Percentiles rank a stretch among this genome's conserved stretches.
These are phyloP conservation scores for Myotis planiceps DNA, from an alignment of 2,797 vertebrate genomes.

Conservation along the genomic window DNA sequence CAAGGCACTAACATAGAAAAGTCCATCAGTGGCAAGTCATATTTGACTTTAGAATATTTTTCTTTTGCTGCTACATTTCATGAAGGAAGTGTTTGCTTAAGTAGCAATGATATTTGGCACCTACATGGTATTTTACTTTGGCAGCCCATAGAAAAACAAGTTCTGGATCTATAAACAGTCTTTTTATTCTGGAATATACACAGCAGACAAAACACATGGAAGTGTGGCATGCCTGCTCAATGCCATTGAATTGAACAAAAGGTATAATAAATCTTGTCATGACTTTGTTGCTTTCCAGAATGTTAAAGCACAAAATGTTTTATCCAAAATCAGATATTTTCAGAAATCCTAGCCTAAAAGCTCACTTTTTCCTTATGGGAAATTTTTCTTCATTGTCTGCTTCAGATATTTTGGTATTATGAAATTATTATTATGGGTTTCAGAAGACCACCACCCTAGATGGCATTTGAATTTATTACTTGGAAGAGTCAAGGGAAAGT, in stretches of 20 bases:
- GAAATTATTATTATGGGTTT: slow-evolving; percentile 49
- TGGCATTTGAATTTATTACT: neutral
- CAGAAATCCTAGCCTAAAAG: slow-evolving; percentile 57
- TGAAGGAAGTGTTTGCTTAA: neutral
- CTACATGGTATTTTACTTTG: neutral
- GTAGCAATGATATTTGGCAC: neutral
- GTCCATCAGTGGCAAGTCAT: neutral
- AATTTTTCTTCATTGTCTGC: slow-evolving; percentile 54
- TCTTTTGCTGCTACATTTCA: neutral
- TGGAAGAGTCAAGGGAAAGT: neutral
- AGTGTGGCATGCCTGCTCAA: neutral
- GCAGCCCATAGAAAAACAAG: neutral
- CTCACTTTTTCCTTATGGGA: neutral
- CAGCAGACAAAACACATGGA: neutral
- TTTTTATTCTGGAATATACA: neutral
- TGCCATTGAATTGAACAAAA: neutral
- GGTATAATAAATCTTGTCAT: neutral
- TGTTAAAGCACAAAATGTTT: slow-evolving; percentile 13
- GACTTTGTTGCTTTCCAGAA: slow-evolving; percentile 36
- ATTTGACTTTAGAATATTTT: slow-evolving; percentile 22
- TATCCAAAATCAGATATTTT: slow-evolving; percentile 61
- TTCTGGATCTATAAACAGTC: neutral
- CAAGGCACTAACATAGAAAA: neutral
- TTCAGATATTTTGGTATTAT: slow-evolving; percentile 39
- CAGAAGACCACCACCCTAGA: slow-evolving; percentile 37